phyloP scores from a whole-genome alignment of 2,888 invertebrate species.

The Amitus sp. region DNA sequence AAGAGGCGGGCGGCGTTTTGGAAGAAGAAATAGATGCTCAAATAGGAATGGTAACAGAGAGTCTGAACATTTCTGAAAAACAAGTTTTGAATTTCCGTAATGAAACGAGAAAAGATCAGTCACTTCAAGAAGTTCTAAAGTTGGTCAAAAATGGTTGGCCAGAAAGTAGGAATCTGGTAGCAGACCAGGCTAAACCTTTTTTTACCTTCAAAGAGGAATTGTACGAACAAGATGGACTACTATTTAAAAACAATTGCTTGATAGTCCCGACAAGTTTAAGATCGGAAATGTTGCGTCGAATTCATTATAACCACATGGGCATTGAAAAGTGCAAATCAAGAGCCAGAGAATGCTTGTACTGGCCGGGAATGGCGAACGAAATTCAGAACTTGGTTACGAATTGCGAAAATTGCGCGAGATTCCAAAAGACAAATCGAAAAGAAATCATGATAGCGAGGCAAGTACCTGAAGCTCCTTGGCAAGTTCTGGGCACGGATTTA shows the following conservation, averaged over 20 bases:
- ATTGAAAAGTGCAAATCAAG: conserved; percentile 39
- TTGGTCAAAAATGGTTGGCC: conserved; percentile 26
- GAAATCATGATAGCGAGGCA: conserved; percentile 32
- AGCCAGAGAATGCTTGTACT: conserved; percentile 40
- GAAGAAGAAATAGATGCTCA: conserved; percentile 22
- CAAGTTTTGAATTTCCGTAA: conserved; percentile 10
- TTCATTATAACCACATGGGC: conserved; percentile 46
- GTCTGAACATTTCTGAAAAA: conserved; percentile 6
- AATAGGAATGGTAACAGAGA: conserved; percentile 3
- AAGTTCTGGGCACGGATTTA: conserved; percentile 31
- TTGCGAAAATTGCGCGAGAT: conserved; percentile 34
- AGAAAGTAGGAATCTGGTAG: conserved; percentile 3
- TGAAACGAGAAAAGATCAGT: conserved; percentile 31
- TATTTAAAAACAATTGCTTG: conserved; percentile 19
- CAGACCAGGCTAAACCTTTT: conserved; percentile 8
- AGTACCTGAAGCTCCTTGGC: conserved; percentile 32
- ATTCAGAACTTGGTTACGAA: conserved; percentile 8
- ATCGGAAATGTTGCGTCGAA: conserved; percentile 34
- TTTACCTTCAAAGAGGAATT: conserved; percentile 9
- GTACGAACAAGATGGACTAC: not conserved
- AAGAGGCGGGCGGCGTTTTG: not conserved
- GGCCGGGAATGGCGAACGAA: conserved; percentile 23
- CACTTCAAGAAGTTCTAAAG: conserved; percentile 33
- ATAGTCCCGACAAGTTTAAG: conserved; percentile 39
- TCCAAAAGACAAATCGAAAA: conserved; percentile 15